Percentiles rank a stretch among this genome's conserved stretches.
Conservation (phyloP, 2,888 invertebrate genomes). For the Stenolophus ochropezus region DNA sequence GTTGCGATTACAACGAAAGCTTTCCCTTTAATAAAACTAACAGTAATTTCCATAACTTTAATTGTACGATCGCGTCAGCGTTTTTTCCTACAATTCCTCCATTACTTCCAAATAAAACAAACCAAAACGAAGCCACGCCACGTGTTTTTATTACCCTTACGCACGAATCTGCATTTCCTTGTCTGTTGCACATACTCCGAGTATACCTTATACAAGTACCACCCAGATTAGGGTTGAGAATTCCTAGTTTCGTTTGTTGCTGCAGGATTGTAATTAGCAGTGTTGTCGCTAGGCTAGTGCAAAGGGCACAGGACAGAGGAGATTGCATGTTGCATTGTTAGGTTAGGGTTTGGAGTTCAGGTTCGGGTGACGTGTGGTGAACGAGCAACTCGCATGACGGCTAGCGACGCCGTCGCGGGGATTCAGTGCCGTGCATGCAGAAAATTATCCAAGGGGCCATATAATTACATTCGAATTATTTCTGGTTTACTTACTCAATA, state of each 20-base stretch:
- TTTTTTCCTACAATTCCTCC: constrained; percentile 32
- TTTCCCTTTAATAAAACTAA: not conserved
- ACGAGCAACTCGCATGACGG: constrained; percentile 40
- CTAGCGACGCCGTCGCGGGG: constrained; percentile 28
- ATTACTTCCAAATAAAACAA: constrained; percentile 36
- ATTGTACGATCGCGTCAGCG: constrained; percentile 31
- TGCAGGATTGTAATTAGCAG: constrained; percentile 33
- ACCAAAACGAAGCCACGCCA: constrained; percentile 24
- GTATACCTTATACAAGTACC: not conserved
- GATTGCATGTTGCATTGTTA: constrained; percentile 41
- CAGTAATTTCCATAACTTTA: constrained; percentile 24
- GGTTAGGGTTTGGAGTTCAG: constrained; percentile 15
- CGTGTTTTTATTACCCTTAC: constrained; percentile 40
- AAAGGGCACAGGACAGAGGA: constrained; percentile 17
- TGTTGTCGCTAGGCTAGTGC: constrained; percentile 23
- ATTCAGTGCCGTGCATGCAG: constrained; percentile 19
- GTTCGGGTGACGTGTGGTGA: constrained; percentile 24
- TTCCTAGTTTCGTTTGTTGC: not conserved
- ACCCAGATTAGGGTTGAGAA: constrained; percentile 1
- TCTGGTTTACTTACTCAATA: too few relatives aligned
- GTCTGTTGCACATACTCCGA: not conserved
- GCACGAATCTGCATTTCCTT: constrained; percentile 1
- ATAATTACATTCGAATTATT: not conserved
- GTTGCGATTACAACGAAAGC: not conserved
- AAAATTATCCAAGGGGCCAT: not conserved